A percentile compares a stretch with the other conserved stretches of the same genome.
phyloP scores from a whole-genome alignment of 1,140 invertebrate species.

The Pteromalus puparum region DNA sequence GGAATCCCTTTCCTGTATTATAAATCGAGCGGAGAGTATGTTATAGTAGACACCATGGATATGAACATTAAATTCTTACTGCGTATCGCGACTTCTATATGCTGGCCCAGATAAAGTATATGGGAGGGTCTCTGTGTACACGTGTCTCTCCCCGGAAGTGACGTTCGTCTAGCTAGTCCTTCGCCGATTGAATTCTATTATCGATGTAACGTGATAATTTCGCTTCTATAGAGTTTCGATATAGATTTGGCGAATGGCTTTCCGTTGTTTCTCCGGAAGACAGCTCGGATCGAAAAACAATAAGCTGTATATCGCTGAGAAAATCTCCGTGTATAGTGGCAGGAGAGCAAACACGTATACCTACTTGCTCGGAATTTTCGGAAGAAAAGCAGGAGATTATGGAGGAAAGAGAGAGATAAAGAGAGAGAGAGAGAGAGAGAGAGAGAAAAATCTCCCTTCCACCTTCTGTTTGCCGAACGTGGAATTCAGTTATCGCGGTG shows the following conservation, averaged over 20 bases:
- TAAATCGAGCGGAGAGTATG: constrained; percentile 4
- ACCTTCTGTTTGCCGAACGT: constrained; percentile 3
- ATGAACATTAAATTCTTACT: constrained; percentile 15
- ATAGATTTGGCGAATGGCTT: too few relatives aligned
- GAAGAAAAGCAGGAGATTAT: background rate
- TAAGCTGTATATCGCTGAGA: constrained; percentile 7
- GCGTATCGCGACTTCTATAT: background rate
- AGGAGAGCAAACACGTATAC: background rate
- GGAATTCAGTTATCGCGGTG: constrained; percentile 29
- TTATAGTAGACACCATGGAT: background rate
- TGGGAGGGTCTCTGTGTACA: background rate
- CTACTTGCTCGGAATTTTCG: background rate
- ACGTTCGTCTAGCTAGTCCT: background rate
- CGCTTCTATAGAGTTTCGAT: too few relatives aligned
- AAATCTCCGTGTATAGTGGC: background rate
- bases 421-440: background rate
- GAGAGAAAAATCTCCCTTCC: too few relatives aligned
- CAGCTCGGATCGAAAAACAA: background rate
- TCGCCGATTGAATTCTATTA: constrained; percentile 30
- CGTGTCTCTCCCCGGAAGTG: constrained; percentile 43
- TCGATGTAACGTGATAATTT: background rate
- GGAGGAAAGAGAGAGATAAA: background rate
- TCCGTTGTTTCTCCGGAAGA: background rate
- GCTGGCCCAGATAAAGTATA: constrained; percentile 17
- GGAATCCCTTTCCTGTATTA: constrained; percentile 51